Conservation (phyloP, 2,888 invertebrate species). For the Pasiphila rectangulata region DNA sequence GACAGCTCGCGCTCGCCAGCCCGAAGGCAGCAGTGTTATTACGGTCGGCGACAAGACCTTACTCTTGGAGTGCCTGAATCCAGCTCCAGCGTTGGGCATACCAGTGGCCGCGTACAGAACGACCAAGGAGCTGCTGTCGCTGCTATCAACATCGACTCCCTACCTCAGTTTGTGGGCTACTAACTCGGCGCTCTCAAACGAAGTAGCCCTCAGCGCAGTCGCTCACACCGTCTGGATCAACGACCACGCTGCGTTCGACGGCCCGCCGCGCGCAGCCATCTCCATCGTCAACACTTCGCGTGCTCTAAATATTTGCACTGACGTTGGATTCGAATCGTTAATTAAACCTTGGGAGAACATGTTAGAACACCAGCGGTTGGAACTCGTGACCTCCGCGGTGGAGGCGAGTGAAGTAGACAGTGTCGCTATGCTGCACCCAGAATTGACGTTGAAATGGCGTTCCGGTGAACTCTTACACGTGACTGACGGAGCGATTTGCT, state of each 20-base stretch:
- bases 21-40: background rate
- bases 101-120: background rate
- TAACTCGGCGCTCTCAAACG: background rate
- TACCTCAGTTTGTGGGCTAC: background rate
- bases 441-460: background rate
- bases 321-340: background rate
- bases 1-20: background rate
- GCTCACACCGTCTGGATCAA: conserved; percentile 1
- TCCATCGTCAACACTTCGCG: background rate
- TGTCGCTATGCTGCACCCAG: background rate
- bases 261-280: background rate
- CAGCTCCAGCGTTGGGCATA: background rate
- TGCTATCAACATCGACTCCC: background rate
- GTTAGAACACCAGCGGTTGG: background rate
- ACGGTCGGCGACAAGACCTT: background rate
- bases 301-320: background rate
- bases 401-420: background rate
- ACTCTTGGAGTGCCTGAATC: background rate
- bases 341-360: background rate
- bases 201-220: background rate
- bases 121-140: background rate
- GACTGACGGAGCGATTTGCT: background rate
- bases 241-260: background rate
- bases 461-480: background rate
- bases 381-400: background rate